Percentiles rank a stretch among this genome's conserved stretches.
phyloP scores from a whole-genome alignment of 1,140 invertebrate species.

The Parapsyche elsis region DNA sequence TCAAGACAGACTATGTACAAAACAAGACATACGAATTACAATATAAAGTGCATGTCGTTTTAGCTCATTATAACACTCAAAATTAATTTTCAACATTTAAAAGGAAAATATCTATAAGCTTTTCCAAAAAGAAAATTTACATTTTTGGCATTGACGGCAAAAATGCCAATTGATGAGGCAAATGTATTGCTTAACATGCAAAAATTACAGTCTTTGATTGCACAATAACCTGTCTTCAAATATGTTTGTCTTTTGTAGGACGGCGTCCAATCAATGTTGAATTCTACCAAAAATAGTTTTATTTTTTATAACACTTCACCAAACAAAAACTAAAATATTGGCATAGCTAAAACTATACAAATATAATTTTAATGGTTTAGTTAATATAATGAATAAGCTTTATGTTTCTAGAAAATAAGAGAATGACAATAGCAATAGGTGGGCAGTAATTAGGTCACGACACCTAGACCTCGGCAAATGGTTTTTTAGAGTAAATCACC shows the following conservation, averaged over 20 bases:
- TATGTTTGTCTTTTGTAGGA: conserved; percentile 49
- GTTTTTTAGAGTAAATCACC: conserved; percentile 37
- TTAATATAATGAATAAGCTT: conserved; percentile 50
- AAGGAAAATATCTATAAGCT: not conserved
- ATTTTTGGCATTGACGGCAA: conserved; percentile 12
- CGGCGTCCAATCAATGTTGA: conserved; percentile 46
- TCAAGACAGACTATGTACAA: conserved; percentile 42
- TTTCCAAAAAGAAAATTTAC: not conserved
- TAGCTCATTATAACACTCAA: too few species aligned
- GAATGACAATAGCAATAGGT: conserved; percentile 25
- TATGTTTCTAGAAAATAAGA: conserved; percentile 49
- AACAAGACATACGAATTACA: conserved; percentile 20
- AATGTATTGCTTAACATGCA: conserved; percentile 48
- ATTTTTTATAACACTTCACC: conserved; percentile 50
- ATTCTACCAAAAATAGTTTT: conserved; percentile 48
- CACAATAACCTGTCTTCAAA: conserved; percentile 53
- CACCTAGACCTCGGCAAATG: conserved; percentile 27
- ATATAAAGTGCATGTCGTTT: not conserved
- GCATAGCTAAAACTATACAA: conserved; percentile 56
- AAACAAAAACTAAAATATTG: conserved; percentile 53
- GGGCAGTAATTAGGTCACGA: conserved; percentile 23
- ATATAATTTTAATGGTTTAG: conserved; percentile 52
- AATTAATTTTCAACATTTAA: too few species aligned
- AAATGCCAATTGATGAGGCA: conserved; percentile 37
- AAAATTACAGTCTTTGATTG: conserved; percentile 51